Conservation (phyloP, 2,888 invertebrate genomes). For the Nemoura dubitans region DNA sequence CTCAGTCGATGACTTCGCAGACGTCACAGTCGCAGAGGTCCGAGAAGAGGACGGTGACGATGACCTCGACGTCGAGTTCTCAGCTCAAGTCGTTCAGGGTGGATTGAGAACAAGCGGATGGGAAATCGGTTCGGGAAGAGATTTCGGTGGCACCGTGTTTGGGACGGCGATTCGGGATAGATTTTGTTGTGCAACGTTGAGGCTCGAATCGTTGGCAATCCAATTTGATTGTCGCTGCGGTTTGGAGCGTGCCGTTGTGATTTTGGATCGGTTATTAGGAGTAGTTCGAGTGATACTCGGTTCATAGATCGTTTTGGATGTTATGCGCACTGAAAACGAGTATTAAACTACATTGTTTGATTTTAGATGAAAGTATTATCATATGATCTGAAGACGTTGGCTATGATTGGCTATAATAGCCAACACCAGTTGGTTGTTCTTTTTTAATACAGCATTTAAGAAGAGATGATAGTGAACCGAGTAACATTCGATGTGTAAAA, state of each 20-base stretch:
- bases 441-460: no score
- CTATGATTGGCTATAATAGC: no score
- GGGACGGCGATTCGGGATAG: neutral
- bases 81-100: conserved; percentile 58
- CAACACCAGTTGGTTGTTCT: no score
- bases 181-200: neutral
- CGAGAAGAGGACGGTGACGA: conserved; percentile 73
- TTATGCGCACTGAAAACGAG: no score
- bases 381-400: no score
- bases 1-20: conserved; percentile 66
- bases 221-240: neutral
- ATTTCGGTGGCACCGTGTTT: no score
- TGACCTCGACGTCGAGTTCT: conserved; percentile 58
- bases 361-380: no score
- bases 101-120: conserved; percentile 47
- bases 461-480: neutral
- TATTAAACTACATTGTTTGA: no score
- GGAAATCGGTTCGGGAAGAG: no score
- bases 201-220: neutral
- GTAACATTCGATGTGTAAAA: neutral
- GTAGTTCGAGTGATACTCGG: no score
- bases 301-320: no score
- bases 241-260: neutral
- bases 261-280: neutral
- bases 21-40: conserved; percentile 64